Percentiles rank a stretch among this genome's conserved stretches.
Conservation (phyloP, 1,140 invertebrate species). For the Bacillus rossius region DNA sequence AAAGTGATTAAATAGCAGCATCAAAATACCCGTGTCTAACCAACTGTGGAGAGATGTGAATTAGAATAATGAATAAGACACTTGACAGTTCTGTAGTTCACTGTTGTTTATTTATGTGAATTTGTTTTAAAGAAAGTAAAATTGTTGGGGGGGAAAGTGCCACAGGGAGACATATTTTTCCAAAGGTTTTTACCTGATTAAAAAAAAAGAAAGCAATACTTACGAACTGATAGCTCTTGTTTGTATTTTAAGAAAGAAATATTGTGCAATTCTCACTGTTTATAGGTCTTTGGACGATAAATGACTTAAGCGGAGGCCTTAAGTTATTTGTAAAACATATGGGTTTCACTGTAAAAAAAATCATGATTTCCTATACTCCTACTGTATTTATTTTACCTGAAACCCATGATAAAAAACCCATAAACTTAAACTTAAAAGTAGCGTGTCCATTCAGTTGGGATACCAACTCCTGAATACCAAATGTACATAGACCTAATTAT, state of each 20-base stretch:
- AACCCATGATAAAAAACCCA: constrained; percentile 4
- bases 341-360: constrained; percentile 6
- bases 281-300: neutral
- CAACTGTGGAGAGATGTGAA: neutral
- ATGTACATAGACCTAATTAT: constrained; percentile 20
- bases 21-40: neutral
- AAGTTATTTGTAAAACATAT: constrained; percentile 2
- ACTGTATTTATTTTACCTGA: constrained; percentile 19
- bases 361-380: constrained; percentile 11
- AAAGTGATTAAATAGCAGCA: neutral
- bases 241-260: constrained; percentile 19
- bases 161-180: constrained; percentile 53
- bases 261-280: constrained; percentile 13
- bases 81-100: neutral
- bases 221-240: constrained; percentile 56
- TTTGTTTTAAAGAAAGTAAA: constrained; percentile 3
- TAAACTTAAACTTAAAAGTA: constrained; percentile 6
- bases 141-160: constrained; percentile 2
- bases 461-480: constrained; percentile 8
- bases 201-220: constrained; percentile 59
- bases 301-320: neutral
- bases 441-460: constrained; percentile 9
- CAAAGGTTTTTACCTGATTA: constrained; percentile 51
- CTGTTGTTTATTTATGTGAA: constrained; percentile 6
- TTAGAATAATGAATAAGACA: neutral